Percentiles rank a stretch among this genome's conserved stretches.
phyloP scores from a whole-genome alignment of 2,888 invertebrate genomes.

The Thera obeliscata region DNA sequence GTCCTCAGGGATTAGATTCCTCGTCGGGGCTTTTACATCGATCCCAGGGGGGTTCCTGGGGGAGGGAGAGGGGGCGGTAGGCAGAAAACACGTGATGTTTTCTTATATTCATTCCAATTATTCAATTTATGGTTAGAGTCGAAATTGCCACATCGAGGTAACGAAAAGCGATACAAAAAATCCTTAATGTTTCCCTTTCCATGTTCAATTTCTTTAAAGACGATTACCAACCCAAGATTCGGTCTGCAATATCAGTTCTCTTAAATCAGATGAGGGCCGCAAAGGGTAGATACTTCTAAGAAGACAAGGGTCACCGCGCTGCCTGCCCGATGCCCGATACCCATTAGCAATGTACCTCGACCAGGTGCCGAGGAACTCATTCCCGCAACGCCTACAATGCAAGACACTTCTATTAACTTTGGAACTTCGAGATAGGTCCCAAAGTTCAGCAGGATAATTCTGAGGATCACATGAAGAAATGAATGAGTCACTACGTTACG shows the following conservation, averaged over 20 bases:
- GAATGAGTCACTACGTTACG: too few relatives aligned
- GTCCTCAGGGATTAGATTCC: conserved; percentile 18
- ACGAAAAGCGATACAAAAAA: background rate
- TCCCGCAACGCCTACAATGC: conserved; percentile 3
- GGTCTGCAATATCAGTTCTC: background rate
- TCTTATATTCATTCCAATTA: conserved; percentile 10
- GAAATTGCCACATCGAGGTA: conserved; percentile 7
- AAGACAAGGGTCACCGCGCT: too few relatives aligned
- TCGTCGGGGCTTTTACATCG: background rate
- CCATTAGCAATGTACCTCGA: conserved; percentile 22
- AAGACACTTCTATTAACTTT: conserved; percentile 22
- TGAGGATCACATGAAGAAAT: conserved; percentile 6
- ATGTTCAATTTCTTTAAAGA: background rate
- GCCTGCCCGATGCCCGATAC: background rate
- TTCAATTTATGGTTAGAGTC: conserved; percentile 6
- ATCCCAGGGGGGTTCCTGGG: background rate
- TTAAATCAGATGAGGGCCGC: background rate
- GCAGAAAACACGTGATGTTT: background rate
- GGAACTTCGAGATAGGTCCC: conserved; percentile 9
- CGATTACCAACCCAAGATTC: background rate
- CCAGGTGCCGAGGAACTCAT: conserved; percentile 22
- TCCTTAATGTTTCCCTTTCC: background rate
- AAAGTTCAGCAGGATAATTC: background rate
- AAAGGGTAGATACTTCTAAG: background rate
- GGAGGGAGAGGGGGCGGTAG: background rate